Evolutionary conservation across 2,888 invertebrate genomes (phyloP), one percentile per base, ranked within the genome.

Genomic region (Pterostichus niger): DNA sequence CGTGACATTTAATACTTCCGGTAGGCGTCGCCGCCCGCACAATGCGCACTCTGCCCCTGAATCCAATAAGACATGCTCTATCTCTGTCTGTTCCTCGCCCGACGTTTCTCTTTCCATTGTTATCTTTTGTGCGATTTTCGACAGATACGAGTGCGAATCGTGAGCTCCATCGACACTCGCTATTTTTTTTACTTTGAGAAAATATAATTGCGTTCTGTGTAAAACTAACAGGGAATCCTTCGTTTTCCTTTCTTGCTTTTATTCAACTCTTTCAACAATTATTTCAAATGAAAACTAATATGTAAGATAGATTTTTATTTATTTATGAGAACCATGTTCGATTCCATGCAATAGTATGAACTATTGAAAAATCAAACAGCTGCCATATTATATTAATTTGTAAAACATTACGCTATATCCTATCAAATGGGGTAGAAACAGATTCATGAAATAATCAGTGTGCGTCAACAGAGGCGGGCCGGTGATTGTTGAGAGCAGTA

Each of bases 1-100:
- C 64, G 64, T 79, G 79, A 79, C 64, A 79, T 79, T 79, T 79
- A 79, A 79, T 79, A 79, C 64, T 64, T 64, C 64, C 79, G 61
- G 61, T 49, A 61, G 61, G 33, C 61, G 31, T 61, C 15, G 56
- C 61, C 61, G 15, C 33, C 33, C n/a, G 24, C 61, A n/a, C 9
- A 61, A 61, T 13, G 24, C 33, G 6, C 24, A 2, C 13, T 17
- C 61, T 49, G 52, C 17, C 56, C 10, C 17, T 17, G 59, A 78
- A 78, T 56, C 78, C 59, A 78, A 78, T 59, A 78, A 40, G 40
- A 75, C 6, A 4, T 24, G 24, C 56, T 9, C 54, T 49, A 6
- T 71, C 71, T 71, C 71, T 75, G 31, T 76, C n/a, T n/a, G n/a
- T n/a, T 76, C 11, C n/a, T 52, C 6, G 56, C 40, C 10, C 35